Base-by-base conservation (phyloP, 2,113 vertebrate species). In the Petrocephalus zakoni region DNA sequence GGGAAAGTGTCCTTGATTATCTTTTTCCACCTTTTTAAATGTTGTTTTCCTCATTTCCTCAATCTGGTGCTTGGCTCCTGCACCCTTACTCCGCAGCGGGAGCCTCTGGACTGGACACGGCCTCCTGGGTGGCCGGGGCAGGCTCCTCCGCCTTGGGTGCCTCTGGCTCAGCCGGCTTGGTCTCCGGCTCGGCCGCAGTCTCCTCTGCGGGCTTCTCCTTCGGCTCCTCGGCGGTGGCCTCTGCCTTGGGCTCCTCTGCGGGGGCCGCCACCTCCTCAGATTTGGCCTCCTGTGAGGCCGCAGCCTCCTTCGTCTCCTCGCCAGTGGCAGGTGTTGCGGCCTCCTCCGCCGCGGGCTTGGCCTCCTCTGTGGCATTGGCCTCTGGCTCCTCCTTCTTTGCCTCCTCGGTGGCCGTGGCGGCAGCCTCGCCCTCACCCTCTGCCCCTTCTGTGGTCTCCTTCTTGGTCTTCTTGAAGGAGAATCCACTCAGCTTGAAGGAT, bases 381-480 rank as follows among this genome's bases (percentile, higher is more conserved):
- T 95, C 96, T 0, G 93, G 89, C 1, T 87, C 94, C 47, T 94
- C 94, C 0, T 94, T 93, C 84, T 95, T 95, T 82, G 92, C 94
- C 13, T 94, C 94, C 88, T 97, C 95, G 0, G 94, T 92, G 4
- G 95, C 88, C 0, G 92, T 89, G 0, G 94, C 90, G 0, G 92
- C 92, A 0, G 91, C 92, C 0, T 91, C 95, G 56, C 94, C 97
- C 90, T 97, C 97, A 0, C 89, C 91, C 89, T 97, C 96, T 0
- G 93, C 95, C 34, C 94, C 96, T 11, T 97, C 96, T 4, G 94
- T 97, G 0, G 95, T 96, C 92, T 98, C 97, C 93, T 98, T 98
- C 91, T 98, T 99, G 95, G 95, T 97, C 94, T 99, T 99, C 96
- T 97, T 99, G 94, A 98, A 99, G 88, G 98, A 98, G 92, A 99